Evolutionary conservation across 2,797 vertebrate species (phyloP), one percentile per base, ranked within the genome.

Genomic region (Pempheris klunzingeri): DNA sequence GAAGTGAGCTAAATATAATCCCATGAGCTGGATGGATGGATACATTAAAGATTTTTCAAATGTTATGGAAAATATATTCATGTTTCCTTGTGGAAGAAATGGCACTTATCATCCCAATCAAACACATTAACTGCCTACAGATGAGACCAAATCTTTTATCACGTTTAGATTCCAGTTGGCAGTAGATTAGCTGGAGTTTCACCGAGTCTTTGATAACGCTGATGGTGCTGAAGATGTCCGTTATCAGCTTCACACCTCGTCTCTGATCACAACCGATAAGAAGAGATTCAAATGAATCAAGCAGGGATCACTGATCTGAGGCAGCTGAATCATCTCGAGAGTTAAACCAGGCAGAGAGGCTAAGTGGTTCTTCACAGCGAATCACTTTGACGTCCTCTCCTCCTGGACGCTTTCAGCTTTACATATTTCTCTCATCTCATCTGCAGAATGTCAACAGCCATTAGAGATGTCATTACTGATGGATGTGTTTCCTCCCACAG

Each of bases 331-430:
- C 71, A 41, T 80, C 49, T 52, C 6, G 53, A 69, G 73, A 53
- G 55, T 84, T 88, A 82, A 71, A 80, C 73, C 50, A 41, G 59
- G 44, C 74, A 62, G 69, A 46, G 63, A 74, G 71, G 82, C 78
- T 77, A 86, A 90, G 74, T 83, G 83, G 67, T 77, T 72, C 82
- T 81, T 88, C 71, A 78, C 77, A 49, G 44, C 61, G 57, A 63
- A 52, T 74, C 66, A 15, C 74, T 78, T 63, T 46, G 74, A 80
- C 63, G 36, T 74, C 71, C 61, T 78, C 34, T n/a, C 46, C 68
- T 81, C 53, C 60, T 65, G 71, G 41, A 80, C 32, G 74, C 78
- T 50, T n/a, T 68, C 10, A 15, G 67, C 64, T 82, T 74, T 52
- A 71, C 66, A 74, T 38, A 32, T 80, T 83, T 67, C 71, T 62